These are phyloP conservation scores for Cervus canadensis DNA, from an alignment of 2,113 vertebrate species.

Conservation along the genomic window DNA sequence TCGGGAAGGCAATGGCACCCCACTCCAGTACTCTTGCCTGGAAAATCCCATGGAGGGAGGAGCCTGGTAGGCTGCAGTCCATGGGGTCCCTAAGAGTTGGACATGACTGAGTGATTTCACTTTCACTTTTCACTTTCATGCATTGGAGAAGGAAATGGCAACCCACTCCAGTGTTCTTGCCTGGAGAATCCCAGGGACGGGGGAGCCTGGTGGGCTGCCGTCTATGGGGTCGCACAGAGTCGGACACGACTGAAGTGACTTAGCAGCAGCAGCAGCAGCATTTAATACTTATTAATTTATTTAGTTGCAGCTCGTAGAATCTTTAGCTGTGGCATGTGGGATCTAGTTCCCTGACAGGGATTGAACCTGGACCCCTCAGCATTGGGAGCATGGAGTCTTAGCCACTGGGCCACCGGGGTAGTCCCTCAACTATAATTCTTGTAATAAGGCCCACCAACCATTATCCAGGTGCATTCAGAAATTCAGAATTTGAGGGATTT, in stretches of 20 bases:
- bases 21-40: neutral
- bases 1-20: rapidly evolving
- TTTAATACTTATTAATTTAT: neutral
- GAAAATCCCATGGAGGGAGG: neutral
- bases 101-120: neutral
- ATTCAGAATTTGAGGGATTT: neutral
- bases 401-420: neutral
- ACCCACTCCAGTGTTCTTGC: neutral
- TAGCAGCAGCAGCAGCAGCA: neutral
- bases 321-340: neutral
- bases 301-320: neutral
- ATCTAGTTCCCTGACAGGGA: neutral
- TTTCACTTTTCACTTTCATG: neutral
- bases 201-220: rapidly evolving
- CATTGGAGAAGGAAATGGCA: neutral
- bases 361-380: neutral
- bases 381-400: neutral
- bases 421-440: neutral
- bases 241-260: rapidly evolving
- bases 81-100: rapidly evolving
- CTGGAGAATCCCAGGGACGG: neutral
- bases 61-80: rapidly evolving
- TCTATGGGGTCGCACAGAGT: neutral
- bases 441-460: neutral
- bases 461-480: neutral